Evolutionary conservation across 2,888 invertebrate genomes (phyloP).

Genomic region (Lochmaea crataegi): DNA sequence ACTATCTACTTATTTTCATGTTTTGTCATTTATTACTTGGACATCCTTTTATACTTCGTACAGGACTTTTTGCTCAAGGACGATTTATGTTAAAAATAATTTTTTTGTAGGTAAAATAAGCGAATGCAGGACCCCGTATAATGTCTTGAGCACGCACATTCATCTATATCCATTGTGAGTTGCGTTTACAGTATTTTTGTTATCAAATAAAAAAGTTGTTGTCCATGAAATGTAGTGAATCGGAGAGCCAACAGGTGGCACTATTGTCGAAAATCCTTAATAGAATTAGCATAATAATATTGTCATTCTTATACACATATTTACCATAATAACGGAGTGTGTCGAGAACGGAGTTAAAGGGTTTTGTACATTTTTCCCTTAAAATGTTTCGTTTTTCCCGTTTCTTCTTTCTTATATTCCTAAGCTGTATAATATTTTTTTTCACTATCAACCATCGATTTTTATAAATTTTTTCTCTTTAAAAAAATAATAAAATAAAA

Average conservation of each 20-base stretch:
- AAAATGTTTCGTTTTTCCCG: neutral
- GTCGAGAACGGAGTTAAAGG: no score
- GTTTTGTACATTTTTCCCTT: conserved; percentile 28
- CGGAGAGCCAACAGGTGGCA: conserved; percentile 64
- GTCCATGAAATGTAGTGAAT: conserved; percentile 64
- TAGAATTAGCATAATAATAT: conserved; percentile 67
- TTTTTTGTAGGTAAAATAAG: no score
- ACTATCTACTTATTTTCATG: no score
- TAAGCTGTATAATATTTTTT: no score
- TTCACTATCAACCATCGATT: no score
- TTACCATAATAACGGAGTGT: conserved; percentile 59
- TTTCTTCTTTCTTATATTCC: neutral
- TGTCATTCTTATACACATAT: conserved; percentile 65
- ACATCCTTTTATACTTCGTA: no score
- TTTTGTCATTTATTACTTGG: no score
- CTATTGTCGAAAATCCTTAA: conserved; percentile 64
- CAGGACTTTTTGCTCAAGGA: no score
- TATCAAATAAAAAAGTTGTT: conserved; percentile 64
- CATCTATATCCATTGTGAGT: conserved; percentile 22
- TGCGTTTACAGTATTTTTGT: conserved; percentile 59
- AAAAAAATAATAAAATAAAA: conserved; percentile 24
- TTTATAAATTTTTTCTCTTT: no score
- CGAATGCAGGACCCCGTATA: neutral
- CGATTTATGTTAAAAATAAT: no score
- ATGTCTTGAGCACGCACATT: neutral